Evolutionary conservation across 1,140 invertebrate genomes (phyloP).

Genomic region (Colletes gigas): DNA sequence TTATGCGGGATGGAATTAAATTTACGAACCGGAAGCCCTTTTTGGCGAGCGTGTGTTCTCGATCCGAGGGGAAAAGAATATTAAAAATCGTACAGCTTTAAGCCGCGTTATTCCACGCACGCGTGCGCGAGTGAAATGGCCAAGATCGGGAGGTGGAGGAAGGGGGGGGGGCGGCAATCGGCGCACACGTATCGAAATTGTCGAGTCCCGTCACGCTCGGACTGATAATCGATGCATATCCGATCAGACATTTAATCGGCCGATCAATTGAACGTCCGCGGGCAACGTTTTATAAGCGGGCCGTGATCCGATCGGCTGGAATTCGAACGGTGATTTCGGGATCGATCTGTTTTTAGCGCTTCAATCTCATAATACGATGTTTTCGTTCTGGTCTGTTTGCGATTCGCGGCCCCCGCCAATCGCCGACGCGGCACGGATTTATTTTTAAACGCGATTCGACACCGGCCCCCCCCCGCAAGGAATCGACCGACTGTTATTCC

Average conservation of each 20-base stretch:
- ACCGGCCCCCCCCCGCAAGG: neutral
- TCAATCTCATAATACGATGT: constrained; percentile 8
- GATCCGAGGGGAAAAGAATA: no score
- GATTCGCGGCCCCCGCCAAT: no score
- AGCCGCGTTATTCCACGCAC: no score
- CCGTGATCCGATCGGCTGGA: constrained; percentile 2
- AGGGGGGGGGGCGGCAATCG: no score
- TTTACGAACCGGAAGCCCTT: neutral
- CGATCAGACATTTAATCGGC: constrained; percentile 27
- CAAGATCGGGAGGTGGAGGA: neutral
- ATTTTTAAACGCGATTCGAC: neutral
- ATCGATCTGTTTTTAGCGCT: neutral
- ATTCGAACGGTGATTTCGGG: neutral
- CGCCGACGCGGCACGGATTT: no score
- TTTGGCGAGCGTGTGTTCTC: no score
- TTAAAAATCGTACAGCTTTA: no score
- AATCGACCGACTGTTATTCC: neutral
- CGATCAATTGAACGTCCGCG: constrained; percentile 22
- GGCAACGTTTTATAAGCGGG: neutral
- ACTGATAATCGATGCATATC: constrained; percentile 26
- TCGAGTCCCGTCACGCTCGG: neutral
- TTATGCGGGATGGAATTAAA: neutral
- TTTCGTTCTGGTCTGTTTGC: neutral
- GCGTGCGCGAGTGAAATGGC: no score
- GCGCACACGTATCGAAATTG: neutral